Evolutionary conservation across 92 coral and sea anemone species (phyloP).

Genomic region (Phenganax subtilis): DNA sequence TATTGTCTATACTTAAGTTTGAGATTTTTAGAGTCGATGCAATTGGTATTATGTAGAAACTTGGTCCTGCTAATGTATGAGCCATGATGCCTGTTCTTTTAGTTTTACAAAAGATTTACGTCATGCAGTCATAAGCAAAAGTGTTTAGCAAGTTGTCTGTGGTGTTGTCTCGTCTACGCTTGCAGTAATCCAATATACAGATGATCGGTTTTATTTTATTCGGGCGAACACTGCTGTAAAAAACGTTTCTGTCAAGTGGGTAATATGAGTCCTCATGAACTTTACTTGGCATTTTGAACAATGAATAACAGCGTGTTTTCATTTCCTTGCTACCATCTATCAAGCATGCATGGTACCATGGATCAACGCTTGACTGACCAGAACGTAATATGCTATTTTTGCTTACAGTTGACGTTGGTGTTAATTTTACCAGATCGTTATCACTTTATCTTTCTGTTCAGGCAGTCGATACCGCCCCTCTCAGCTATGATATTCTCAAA

Average conservation of each 20-base stretch:
- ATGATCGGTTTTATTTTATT: no score
- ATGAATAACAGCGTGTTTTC: background rate
- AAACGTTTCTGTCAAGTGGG: background rate
- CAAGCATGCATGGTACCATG: background rate
- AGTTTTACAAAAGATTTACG: no score
- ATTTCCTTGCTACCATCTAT: background rate
- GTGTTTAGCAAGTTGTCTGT: no score
- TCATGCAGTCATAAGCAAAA: no score
- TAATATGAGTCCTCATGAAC: background rate
- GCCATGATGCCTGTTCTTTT: no score
- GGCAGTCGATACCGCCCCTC: conserved; percentile 15
- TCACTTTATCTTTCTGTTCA: conserved; percentile 23
- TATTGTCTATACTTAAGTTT: no score
- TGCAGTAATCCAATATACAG: no score
- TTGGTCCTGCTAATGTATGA: no score
- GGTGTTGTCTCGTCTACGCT: no score
- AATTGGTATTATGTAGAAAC: no score
- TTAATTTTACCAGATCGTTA: conserved; percentile 23
- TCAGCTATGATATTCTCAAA: conserved; percentile 9
- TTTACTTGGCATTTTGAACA: background rate
- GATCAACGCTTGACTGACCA: background rate
- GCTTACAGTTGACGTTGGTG: conserved; percentile 15
- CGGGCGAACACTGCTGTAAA: background rate
- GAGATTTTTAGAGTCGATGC: no score
- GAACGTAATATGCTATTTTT: conserved; percentile 20